Evolutionary conservation across 2,888 invertebrate genomes (phyloP), one percentile per base, ranked within the genome.

Genomic region (Phyllotreta cruciferae): DNA sequence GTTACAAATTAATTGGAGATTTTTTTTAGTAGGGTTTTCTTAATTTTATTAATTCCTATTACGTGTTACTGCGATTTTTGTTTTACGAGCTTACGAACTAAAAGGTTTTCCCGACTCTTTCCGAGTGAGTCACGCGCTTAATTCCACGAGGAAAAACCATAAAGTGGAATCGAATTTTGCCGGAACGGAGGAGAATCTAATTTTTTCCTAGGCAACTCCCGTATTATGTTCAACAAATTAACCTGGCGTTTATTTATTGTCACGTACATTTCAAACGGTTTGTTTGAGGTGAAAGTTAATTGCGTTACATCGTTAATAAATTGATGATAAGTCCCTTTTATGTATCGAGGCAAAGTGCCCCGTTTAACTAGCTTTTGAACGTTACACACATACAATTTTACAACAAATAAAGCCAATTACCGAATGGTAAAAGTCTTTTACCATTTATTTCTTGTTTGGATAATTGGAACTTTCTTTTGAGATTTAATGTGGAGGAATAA

Each of bases 241-340:
- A 24, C 24, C 24, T n/a, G 24, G 24, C 24, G 24, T 24, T 44
- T 44, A 44, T 14, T 13, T 44, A 13, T 44, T 44, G 44, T 44
- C 44, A n/a, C 44, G 44, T 44, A 44, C 10, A 1, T 24, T 24
- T 24, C 4, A 24, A 24, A 24, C 24, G 24, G 24, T 24, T 24
- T 24, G 24, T 24, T 24, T 8, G 11, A 44, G 44, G 44, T n/a
- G 44, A 44, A 44, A 44, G 44, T 44, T 44, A 44, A 44, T 44
- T 44, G 14, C 10, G 8, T 24, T 24, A 24, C 24, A 9, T 7
- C 44, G 14, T 13, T 7, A 44, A 11, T 7, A 11, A 11, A 44
- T 44, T 13, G 10, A 5, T 44, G 11, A 44, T 44, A 44, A 44
- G 44, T 44, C 44, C 44, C 44, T 44, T 44, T 44, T 44, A 44